Evolutionary conservation across 2,113 vertebrate species (phyloP), one percentile per base, ranked within the genome.

Genomic region (Epinephelus fuscoguttatus): DNA sequence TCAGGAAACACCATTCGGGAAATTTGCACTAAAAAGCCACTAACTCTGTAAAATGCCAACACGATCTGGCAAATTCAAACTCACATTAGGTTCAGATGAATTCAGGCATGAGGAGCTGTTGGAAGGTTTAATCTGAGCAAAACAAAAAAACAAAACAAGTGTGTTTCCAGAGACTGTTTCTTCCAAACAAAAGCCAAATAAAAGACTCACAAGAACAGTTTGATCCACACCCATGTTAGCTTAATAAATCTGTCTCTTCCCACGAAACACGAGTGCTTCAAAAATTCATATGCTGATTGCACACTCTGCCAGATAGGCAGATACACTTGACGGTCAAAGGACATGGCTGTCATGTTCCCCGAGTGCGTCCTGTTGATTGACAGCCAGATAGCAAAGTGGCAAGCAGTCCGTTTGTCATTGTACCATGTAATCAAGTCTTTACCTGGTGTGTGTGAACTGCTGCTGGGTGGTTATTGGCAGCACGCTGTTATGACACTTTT

Each of bases 351-450:
- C 88, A 75, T 75, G 78, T 87, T 76, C 75, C 45, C 47, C 4
- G 6, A 76, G 70, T 23, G 84, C 42, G 40, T 70, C 45, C 6
- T 0, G 4, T 90, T 37, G 88, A 92, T 60, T 91, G 91, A 92
- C 90, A 86, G 64, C 70, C 59, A 57, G 79, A 84, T 80, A 76
- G 61, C 69, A 25, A 33, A 70, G 81, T 57, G 77, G 61, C 66
- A 3, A 53, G 23, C 13, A 33, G 59, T 56, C 56, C 21, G 33
- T 61, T 74, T 78, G 78, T 84, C 78, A 78, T 71, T 53, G 78
- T 55, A 71, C 68, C 80, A 12, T 86, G 80, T 86, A 80, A 89
- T 91, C 85, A 82, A 67, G 71, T 57, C 87, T 79, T 75, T 78
- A 82, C 84, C 80, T 68, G 64, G 9, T 60, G 13, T 76, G 57